These are phyloP conservation scores for Mesocricetus auratus DNA, from an alignment of 2,113 vertebrate species.

Conservation along the genomic window DNA sequence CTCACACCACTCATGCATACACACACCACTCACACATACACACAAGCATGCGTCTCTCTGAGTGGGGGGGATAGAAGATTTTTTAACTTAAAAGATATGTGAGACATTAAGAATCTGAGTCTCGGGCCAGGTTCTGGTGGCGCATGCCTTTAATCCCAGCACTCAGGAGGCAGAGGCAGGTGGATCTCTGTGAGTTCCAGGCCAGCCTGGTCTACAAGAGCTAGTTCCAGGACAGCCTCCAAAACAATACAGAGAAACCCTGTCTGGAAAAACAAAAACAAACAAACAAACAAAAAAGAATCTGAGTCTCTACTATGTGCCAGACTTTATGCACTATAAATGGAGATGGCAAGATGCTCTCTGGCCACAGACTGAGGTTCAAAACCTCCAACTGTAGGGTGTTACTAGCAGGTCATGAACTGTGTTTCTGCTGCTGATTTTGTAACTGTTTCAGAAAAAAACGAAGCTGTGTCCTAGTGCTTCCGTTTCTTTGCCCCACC, in stretches of 20 bases:
- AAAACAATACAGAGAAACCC: no score
- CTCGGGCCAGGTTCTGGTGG: no score
- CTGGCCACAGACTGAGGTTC: no score
- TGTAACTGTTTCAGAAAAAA: slow-evolving; percentile 54
- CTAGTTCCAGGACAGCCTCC: no score
- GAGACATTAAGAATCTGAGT: not conserved
- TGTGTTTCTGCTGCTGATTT: not conserved
- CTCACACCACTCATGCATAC: not conserved
- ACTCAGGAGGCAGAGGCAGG: no score
- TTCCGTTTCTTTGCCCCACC: not conserved
- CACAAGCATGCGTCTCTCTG: not conserved
- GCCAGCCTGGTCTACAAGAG: no score
- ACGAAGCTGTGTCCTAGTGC: not conserved
- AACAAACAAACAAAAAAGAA: no score
- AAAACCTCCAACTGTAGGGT: not conserved
- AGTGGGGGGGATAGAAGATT: not conserved
- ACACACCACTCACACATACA: not conserved
- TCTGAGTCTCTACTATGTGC: not conserved
- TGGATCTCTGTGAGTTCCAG: no score
- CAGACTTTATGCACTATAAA: not conserved
- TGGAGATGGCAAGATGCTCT: not conserved
- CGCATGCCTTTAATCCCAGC: no score
- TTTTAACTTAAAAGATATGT: not conserved
- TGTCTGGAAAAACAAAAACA: no score
- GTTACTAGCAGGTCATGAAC: not conserved